Conservation (phyloP, 2,888 invertebrate genomes). For the Acronicta alni region DNA sequence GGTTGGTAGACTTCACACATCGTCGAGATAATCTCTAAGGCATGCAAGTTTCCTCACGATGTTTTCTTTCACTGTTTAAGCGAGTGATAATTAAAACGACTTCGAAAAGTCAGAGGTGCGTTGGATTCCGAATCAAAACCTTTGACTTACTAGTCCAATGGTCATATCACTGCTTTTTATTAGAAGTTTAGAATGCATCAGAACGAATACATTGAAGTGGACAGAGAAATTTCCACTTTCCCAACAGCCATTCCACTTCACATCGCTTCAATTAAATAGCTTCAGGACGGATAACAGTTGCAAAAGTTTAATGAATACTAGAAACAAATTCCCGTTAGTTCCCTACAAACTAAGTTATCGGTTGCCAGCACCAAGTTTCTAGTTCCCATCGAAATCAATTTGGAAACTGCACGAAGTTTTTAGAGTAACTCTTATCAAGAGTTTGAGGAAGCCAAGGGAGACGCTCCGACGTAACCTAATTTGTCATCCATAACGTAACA, state of each 20-base stretch:
- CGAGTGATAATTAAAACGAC: too few relatives aligned
- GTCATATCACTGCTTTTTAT: too few relatives aligned
- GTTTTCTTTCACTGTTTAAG: too few relatives aligned
- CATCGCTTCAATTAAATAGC: slow-evolving; percentile 35
- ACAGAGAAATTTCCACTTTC: slow-evolving; percentile 40
- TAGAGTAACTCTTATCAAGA: slow-evolving; percentile 58
- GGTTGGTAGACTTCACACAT: too few relatives aligned
- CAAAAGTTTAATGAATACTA: slow-evolving; percentile 60
- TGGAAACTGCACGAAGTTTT: slow-evolving; percentile 71
- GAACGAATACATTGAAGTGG: slow-evolving; percentile 27
- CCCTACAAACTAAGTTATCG: slow-evolving; percentile 67
- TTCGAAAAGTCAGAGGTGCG: too few relatives aligned
- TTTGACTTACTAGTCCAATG: too few relatives aligned
- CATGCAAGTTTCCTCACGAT: too few relatives aligned
- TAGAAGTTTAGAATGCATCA: neutral
- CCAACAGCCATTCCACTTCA: slow-evolving; percentile 24
- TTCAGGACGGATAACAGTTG: slow-evolving; percentile 36
- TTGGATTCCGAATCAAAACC: too few relatives aligned
- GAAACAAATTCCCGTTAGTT: slow-evolving; percentile 60
- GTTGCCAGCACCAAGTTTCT: slow-evolving; percentile 63
- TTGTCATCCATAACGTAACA: slow-evolving; percentile 52
- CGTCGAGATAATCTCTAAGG: too few relatives aligned
- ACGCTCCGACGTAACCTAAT: slow-evolving; percentile 50
- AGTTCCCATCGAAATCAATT: slow-evolving; percentile 78
- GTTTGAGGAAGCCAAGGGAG: slow-evolving; percentile 37